Percentiles rank a stretch among this genome's conserved stretches.
These are phyloP conservation scores for Brachionus manjavacas DNA, from an alignment of 1,140 invertebrate species.

Conservation along the genomic window DNA sequence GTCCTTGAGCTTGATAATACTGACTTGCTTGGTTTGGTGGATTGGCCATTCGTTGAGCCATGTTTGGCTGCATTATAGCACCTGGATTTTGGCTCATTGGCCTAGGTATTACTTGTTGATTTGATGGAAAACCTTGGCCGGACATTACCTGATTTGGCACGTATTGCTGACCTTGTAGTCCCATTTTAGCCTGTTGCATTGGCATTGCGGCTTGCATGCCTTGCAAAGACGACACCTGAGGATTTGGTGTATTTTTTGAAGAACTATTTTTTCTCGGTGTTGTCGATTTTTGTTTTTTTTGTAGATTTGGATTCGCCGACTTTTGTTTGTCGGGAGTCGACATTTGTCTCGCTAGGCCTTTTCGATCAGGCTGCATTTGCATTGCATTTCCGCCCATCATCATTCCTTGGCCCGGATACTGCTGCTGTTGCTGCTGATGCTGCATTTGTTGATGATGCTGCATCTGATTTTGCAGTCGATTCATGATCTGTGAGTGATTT, in stretches of 20 bases:
- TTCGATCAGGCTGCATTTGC: neutral
- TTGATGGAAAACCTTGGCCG: neutral
- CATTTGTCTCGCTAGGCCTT: neutral
- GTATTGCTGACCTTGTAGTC: neutral
- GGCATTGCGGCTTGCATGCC: neutral
- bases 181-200: neutral
- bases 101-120: neutral
- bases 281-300: conserved; percentile 28
- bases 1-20: neutral
- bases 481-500: neutral
- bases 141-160: neutral
- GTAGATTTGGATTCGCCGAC: neutral
- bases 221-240: neutral
- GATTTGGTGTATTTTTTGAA: neutral
- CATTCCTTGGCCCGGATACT: neutral
- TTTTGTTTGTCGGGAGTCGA: conserved; percentile 6
- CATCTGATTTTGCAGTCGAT: conserved; percentile 9
- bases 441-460: neutral
- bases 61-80: neutral
- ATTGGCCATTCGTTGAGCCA: neutral
- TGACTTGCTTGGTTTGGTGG: conserved; percentile 5
- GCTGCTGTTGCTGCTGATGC: neutral
- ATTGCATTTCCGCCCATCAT: neutral
- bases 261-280: neutral
- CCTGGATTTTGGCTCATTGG: neutral